Evolutionary conservation across 1,140 invertebrate genomes (phyloP).

Genomic region (Pseudomyrmex flavicornis): DNA sequence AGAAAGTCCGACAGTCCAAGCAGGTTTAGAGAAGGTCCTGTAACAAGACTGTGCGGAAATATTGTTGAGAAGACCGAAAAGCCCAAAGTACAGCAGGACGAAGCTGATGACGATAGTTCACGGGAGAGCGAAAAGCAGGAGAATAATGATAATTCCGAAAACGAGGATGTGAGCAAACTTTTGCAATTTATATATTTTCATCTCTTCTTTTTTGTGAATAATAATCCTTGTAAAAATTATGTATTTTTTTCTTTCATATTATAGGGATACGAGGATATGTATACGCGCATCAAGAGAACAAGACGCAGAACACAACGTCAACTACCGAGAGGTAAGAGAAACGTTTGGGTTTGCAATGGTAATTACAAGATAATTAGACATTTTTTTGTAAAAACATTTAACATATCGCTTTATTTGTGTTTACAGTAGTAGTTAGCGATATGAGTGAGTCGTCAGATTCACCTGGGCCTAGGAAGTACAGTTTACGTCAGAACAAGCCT

Average conservation of each 20-base stretch:
- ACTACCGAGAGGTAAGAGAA: slow-evolving; percentile 80
- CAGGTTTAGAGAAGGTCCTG: slow-evolving; percentile 82
- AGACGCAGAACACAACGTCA: slow-evolving; percentile 83
- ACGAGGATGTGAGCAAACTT: slow-evolving; percentile 76
- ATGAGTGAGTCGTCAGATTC: slow-evolving; percentile 83
- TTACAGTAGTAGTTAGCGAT: slow-evolving; percentile 79
- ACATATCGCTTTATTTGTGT: slow-evolving; percentile 27
- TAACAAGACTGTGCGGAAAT: slow-evolving; percentile 80
- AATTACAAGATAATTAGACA: not conserved
- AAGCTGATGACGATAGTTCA: slow-evolving; percentile 78
- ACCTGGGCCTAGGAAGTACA: slow-evolving; percentile 84
- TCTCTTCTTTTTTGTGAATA: slow-evolving; percentile 19
- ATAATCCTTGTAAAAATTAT: slow-evolving; percentile 8
- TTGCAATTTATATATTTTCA: not conserved
- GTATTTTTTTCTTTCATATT: slow-evolving; percentile 41
- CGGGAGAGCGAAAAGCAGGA: slow-evolving; percentile 80
- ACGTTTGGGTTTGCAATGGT: slow-evolving; percentile 63
- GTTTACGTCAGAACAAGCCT: slow-evolving; percentile 85
- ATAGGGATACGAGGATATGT: slow-evolving; percentile 87
- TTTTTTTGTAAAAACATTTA: slow-evolving; percentile 12
- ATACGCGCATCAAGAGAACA: slow-evolving; percentile 87
- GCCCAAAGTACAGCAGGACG: slow-evolving; percentile 75
- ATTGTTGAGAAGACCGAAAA: slow-evolving; percentile 78
- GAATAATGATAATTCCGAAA: slow-evolving; percentile 84
- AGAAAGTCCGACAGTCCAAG: slow-evolving; percentile 80